Evolutionary conservation across 2,797 vertebrate species (phyloP).

Genomic region (Siniperca undulata): DNA sequence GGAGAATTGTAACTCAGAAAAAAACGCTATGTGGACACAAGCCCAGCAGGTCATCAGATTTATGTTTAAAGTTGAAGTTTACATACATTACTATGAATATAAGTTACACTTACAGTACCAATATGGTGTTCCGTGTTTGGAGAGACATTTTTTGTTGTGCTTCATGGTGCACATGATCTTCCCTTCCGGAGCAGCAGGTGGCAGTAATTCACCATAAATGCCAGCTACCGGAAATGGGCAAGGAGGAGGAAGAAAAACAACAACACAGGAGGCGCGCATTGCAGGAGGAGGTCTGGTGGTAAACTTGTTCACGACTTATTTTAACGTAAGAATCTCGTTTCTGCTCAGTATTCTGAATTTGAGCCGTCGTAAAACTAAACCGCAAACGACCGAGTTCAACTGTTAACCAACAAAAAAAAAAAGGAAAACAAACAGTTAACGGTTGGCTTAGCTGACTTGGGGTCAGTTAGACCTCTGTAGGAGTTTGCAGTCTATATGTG

Average conservation of each 20-base stretch:
- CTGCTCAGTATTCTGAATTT: neutral
- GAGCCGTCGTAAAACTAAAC: neutral
- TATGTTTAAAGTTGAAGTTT: too few species aligned
- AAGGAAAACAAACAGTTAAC: neutral
- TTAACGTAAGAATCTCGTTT: accelerated
- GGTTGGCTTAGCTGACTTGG: neutral
- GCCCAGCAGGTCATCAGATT: too few species aligned
- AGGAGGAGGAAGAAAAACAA: neutral
- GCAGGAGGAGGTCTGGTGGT: neutral
- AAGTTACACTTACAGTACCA: too few species aligned
- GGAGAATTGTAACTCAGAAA: too few species aligned
- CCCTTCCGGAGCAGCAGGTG: constrained; percentile 35
- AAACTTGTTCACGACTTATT: neutral
- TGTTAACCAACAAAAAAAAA: neutral
- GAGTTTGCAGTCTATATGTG: too few species aligned
- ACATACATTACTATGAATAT: too few species aligned
- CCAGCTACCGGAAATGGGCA: neutral
- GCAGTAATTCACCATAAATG: neutral
- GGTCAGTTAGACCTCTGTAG: too few species aligned
- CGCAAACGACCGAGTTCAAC: too few species aligned
- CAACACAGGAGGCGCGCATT: neutral
- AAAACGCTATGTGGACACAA: too few species aligned
- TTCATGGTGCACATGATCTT: neutral
- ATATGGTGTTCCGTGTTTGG: neutral
- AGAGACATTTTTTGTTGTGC: neutral